Percentiles rank a stretch among this genome's conserved stretches.
Conservation (phyloP, 1,140 invertebrate species). For the Trinorchestia longiramus region DNA sequence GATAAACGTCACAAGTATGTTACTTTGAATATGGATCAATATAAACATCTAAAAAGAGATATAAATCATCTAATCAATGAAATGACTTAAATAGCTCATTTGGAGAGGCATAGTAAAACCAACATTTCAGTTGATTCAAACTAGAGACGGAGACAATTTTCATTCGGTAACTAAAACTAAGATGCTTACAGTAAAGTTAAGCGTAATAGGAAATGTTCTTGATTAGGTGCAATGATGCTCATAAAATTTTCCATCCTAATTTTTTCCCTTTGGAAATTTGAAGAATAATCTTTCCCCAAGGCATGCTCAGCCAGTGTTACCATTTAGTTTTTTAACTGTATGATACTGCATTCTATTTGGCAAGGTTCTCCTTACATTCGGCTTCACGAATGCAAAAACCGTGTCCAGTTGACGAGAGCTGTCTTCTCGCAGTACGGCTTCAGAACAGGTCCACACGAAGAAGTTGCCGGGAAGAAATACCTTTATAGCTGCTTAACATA, state of each 20-base stretch:
- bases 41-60: no score
- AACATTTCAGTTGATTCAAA: no score
- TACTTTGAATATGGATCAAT: background rate
- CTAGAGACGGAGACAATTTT: background rate
- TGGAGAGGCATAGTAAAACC: background rate
- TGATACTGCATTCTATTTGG: background rate
- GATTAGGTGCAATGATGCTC: background rate
- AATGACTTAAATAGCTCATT: background rate
- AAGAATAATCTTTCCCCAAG: background rate
- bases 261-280: background rate
- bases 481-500: slow-evolving; percentile 51
- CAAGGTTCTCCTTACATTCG: background rate
- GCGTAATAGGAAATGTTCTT: background rate
- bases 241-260: background rate
- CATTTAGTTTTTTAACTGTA: no score
- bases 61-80: background rate
- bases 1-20: background rate
- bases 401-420: background rate
- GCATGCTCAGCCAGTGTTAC: no score
- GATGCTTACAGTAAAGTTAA: background rate
- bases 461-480: slow-evolving; percentile 46
- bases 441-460: slow-evolving; percentile 1
- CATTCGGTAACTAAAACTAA: background rate
- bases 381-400: background rate
- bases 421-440: background rate